Evolutionary conservation across 2,113 vertebrate genomes (phyloP), one percentile per base, ranked within the genome.

Genomic region (Mola mola): DNA sequence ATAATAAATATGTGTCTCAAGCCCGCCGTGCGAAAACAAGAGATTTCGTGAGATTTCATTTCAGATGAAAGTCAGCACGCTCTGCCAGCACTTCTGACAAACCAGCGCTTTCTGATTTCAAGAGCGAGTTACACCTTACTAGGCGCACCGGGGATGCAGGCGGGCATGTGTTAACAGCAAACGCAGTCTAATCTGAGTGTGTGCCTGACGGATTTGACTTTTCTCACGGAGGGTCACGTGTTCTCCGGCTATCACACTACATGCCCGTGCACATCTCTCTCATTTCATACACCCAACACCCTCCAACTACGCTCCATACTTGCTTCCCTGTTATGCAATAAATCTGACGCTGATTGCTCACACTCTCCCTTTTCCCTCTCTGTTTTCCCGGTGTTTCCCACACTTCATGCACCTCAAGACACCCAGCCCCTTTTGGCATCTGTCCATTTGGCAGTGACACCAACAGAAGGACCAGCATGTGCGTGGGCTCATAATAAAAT

Each of bases 181-280:
- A 43, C 48, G 7, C 47, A 68, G 47, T 41, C 50, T 33, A 7
- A 51, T 46, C 24, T 19, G 33, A 80, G 78, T 34, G 73, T 87
- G 79, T 77, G 84, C 74, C 72, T 74, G 40, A 15, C 16, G 36
- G 77, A 57, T 70, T 31, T 67, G 48, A 40, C 4, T 28, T 69
- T 88, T 87, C 82, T 83, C 86, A 89, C 75, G 72, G 59, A 82
- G 64, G 69, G 75, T 83, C 83, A 84, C 70, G 77, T 79, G 70
- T 56, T 73, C 72, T 66, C 22, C 20, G 70, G 21, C 37, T 48
- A 41, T 38, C 60, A 37, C 26, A 0, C 52, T 55, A 53, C 84
- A 83, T 67, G 79, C 56, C 81, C 38, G 12, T 53, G 34, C 86
- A 75, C 33, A 84, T 86, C 59, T 67, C 15, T 61, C 51, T 46